A percentile compares a stretch with the other conserved stretches of the same genome.
phyloP scores from a whole-genome alignment of 1,140 invertebrate species.

The Drosophila albomicans region DNA sequence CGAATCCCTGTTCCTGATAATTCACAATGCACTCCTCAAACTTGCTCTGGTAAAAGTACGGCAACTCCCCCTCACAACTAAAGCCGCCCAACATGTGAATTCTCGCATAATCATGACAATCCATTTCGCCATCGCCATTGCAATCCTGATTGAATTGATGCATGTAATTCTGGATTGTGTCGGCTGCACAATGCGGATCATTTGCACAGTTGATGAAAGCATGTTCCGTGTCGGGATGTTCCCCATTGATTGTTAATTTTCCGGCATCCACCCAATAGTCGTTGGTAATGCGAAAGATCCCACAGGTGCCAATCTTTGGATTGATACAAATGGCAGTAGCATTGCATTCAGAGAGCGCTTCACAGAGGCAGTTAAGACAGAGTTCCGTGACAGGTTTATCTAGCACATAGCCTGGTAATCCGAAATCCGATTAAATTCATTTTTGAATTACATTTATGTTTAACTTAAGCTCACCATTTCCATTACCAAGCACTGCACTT shows the following conservation, averaged over 20 bases:
- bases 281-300: constrained; percentile 93
- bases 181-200: constrained; percentile 90
- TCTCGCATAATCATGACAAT: constrained; percentile 92
- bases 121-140: constrained; percentile 90
- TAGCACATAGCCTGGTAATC: constrained; percentile 51
- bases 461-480: constrained; percentile 55
- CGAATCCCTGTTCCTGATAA: constrained; percentile 43
- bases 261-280: constrained; percentile 94
- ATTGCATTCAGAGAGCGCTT: constrained; percentile 92
- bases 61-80: constrained; percentile 86
- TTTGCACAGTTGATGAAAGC: constrained; percentile 90
- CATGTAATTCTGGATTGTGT: constrained; percentile 92
- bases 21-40: constrained; percentile 70
- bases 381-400: constrained; percentile 87
- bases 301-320: constrained; percentile 89
- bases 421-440: not conserved
- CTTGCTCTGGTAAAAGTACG: constrained; percentile 56
- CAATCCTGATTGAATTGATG: constrained; percentile 91
- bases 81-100: constrained; percentile 92
- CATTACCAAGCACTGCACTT: constrained; percentile 23
- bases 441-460: not conserved
- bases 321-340: constrained; percentile 86
- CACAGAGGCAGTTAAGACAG: constrained; percentile 93
- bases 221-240: constrained; percentile 85
- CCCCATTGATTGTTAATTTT: constrained; percentile 88